Evolutionary conservation across 2,888 invertebrate species (phyloP), one percentile per base, ranked within the genome.

Genomic region (Thymelicus acteon): DNA sequence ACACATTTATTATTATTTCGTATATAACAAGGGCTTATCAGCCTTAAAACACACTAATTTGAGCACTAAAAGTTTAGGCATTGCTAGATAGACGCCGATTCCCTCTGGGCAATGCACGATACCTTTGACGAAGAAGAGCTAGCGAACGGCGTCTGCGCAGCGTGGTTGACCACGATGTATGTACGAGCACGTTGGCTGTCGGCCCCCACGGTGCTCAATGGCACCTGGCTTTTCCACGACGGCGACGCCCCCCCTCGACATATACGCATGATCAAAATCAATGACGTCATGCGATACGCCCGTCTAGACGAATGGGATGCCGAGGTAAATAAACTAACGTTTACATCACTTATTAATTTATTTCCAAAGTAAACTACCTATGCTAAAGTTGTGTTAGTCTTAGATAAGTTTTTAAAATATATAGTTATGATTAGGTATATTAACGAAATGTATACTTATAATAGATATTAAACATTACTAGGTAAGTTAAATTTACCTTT

Each of bases 131-230:
- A 89, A 57, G 87, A 86, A 0, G 94, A 94, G 71, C 72, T 94
- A 12, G 77, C 84, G 0, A 80, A 78, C 0, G 85, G 84, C 19
- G 81, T 87, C 2, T 82, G 85, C 58, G 87, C 87, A 0, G 82
- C 87, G 6, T 77, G 89, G 12, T 72, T 91, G 31, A 86, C 79
- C 10, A 91, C 89, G 5, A 13, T 91, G 72, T 93, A 93, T 75
- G 37, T 92, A 69, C 90, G 94, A 44, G 87, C 84, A 48, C 82
- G 85, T 13, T 94, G 94, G 94, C 88, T 90, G 2, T 80, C 89
- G 71, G 83, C 91, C 69, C 93, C 94, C 62, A 93, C 93, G 1
- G 85, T 93, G 58, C 87, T 94, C 31, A 93, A 94, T 74, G 91
- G 87, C 19, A 85, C 90, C 6, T 77, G 78, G 62, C 77, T 76